These are phyloP conservation scores for Dendroctonus ponderosae DNA, from an alignment of 1,140 invertebrate species.

Conservation along the genomic window DNA sequence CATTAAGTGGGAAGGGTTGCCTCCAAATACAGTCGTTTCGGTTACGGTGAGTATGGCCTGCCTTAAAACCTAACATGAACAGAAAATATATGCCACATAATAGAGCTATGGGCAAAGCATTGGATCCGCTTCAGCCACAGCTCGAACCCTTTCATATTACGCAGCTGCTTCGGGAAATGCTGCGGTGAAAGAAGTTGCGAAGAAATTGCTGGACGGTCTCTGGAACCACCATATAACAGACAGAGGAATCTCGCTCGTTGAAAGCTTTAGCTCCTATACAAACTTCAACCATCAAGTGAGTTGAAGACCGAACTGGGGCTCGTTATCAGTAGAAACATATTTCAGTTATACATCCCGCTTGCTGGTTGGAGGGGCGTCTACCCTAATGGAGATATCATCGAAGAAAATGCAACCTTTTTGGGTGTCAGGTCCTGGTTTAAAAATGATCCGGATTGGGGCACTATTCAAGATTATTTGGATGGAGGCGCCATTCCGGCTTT, in stretches of 20 bases:
- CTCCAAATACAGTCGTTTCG: conserved; percentile 16
- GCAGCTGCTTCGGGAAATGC: conserved; percentile 24
- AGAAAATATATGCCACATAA: neutral
- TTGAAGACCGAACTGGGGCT: neutral
- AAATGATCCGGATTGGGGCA: conserved; percentile 29
- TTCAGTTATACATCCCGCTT: conserved; percentile 26
- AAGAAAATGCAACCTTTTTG: conserved; percentile 19
- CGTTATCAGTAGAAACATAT: neutral
- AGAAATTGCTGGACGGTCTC: conserved; percentile 24
- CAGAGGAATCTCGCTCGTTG: conserved; percentile 14
- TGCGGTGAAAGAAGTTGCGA: conserved; percentile 20
- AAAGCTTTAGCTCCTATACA: conserved; percentile 12
- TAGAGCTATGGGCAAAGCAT: conserved; percentile 14
- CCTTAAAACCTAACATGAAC: neutral
- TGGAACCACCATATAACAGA: conserved; percentile 25
- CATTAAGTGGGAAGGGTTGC: conserved; percentile 22
- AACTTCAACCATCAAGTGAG: conserved; percentile 26
- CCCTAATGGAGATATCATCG: conserved; percentile 27
- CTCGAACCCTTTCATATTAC: conserved; percentile 27
- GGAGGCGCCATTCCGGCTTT: conserved; percentile 18
- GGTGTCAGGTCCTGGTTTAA: conserved; percentile 32
- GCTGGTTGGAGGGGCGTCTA: conserved; percentile 26
- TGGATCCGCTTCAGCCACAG: conserved; percentile 22
- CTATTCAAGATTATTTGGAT: conserved; percentile 24
- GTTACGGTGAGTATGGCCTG: conserved; percentile 8